A percentile compares a stretch with the other conserved stretches of the same genome.
Evolutionary conservation across 2,888 invertebrate species (phyloP).

Genomic region (Caenorhabditis sp.): DNA sequence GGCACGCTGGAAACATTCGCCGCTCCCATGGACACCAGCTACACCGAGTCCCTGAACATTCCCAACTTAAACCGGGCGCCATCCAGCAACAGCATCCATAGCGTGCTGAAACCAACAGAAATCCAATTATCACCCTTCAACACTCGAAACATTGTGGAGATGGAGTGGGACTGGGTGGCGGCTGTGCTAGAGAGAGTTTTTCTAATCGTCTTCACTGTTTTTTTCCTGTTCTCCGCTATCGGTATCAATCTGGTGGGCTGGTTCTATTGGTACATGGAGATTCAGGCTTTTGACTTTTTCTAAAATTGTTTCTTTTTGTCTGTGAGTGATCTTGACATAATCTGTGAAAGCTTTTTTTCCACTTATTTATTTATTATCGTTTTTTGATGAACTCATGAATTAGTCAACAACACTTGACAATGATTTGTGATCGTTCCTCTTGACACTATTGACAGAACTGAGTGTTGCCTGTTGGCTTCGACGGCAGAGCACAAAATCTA

Average conservation of each 20-base stretch:
- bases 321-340: not conserved
- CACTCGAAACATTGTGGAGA: constrained; percentile 60
- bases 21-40: constrained; percentile 42
- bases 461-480: not conserved
- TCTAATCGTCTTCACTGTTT: constrained; percentile 53
- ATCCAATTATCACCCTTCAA: constrained; percentile 58
- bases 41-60: constrained; percentile 33
- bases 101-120: constrained; percentile 54
- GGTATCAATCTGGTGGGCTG: constrained; percentile 64
- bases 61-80: constrained; percentile 33
- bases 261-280: constrained; percentile 62
- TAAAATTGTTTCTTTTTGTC: not conserved
- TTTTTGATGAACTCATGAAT: not conserved
- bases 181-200: constrained; percentile 61
- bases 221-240: constrained; percentile 61
- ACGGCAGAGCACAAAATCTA: constrained; percentile 1
- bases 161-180: constrained; percentile 69
- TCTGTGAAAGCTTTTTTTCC: constrained; percentile 4
- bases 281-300: constrained; percentile 42
- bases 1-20: constrained; percentile 49
- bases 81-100: constrained; percentile 48
- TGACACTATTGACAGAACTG: not conserved
- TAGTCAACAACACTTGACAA: constrained; percentile 22
- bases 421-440: not conserved
- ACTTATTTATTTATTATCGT: constrained; percentile 7